Evolutionary conservation across 2,888 invertebrate species (phyloP), one percentile per base, ranked within the genome.

Genomic region (Colostygia pectinataria): DNA sequence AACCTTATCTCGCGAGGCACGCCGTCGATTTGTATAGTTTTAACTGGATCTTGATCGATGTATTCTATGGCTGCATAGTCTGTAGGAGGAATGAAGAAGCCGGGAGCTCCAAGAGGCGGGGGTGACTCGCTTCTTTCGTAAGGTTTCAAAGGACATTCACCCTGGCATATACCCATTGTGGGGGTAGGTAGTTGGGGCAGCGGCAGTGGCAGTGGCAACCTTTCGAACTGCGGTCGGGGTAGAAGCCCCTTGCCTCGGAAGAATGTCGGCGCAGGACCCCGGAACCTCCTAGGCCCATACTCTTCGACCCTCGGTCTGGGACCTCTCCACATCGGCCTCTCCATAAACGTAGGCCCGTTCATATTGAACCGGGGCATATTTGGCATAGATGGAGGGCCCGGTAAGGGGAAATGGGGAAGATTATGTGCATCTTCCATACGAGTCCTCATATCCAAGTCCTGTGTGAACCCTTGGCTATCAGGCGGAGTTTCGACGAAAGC

Each of bases 1-100:
- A 96, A 97, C 12, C 97, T 89, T 33, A 97, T 95, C 72, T 96
- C 96, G 59, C 96, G 92, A 0, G 95, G 93, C 10, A 94, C 85
- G 0, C 94, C 94, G 73, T 97, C 97, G 32, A 98, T 96, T 50
- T 93, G 94, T 24, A 97, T 96, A 3, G 94, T 94, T 63, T 94
- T 94, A 61, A 95, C 94, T 0, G 95, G 93, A 69, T 96, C 95
- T 42, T 80, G 82, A 28, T 89, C 86, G 7, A 90, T 87, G 56
- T 82, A 90, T 44, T 90, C 91, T 15, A 91, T 39, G 12, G 89
- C 63, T 53, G 67, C 75, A 46, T 67, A 77, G 62, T 87, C 83
- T 0, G 89, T 83, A 0, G 83, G 79, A 1, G 88, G 90, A 23
- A 88, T 72, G 3, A 66, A 47, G 9, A 80, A 60, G 23, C 86